Evolutionary conservation across 1,140 invertebrate genomes (phyloP).

Genomic region (Leptopilina clavipes): DNA sequence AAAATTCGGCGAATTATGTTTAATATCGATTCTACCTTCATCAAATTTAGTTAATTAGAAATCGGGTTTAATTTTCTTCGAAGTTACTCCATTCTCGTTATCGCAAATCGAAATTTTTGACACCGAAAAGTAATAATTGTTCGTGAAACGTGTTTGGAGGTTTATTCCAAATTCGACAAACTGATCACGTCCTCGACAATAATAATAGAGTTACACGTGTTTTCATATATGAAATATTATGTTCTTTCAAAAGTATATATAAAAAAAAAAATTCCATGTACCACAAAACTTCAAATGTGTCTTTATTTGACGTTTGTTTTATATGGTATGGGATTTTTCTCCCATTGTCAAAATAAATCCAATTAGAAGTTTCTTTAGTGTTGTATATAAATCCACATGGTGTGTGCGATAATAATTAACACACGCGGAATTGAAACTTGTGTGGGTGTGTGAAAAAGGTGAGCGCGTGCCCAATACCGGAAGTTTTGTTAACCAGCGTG

Average conservation of each 20-base stretch:
- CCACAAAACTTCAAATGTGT: background rate
- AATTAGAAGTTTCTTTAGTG: background rate
- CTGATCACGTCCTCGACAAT: background rate
- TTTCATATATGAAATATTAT: slow-evolving; percentile 8
- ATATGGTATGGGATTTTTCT: background rate
- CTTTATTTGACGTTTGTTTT: background rate
- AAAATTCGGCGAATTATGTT: no score
- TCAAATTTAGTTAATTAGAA: no score
- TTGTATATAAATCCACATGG: background rate
- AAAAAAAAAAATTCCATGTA: no score
- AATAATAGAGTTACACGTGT: background rate
- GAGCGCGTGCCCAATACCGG: slow-evolving; percentile 16
- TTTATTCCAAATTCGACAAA: background rate
- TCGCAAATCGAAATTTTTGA: background rate
- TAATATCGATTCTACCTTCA: no score
- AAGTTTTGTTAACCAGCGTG: slow-evolving; percentile 13
- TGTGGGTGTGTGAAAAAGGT: background rate
- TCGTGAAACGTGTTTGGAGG: background rate
- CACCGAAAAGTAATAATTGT: background rate
- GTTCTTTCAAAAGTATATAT: background rate
- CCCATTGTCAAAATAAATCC: background rate
- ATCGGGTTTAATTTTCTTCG: background rate
- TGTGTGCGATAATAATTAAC: background rate
- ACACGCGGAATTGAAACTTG: background rate
- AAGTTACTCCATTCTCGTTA: background rate